Evolutionary conservation across 2,797 vertebrate genomes (phyloP).

Genomic region (Acanthurus lineatus): DNA sequence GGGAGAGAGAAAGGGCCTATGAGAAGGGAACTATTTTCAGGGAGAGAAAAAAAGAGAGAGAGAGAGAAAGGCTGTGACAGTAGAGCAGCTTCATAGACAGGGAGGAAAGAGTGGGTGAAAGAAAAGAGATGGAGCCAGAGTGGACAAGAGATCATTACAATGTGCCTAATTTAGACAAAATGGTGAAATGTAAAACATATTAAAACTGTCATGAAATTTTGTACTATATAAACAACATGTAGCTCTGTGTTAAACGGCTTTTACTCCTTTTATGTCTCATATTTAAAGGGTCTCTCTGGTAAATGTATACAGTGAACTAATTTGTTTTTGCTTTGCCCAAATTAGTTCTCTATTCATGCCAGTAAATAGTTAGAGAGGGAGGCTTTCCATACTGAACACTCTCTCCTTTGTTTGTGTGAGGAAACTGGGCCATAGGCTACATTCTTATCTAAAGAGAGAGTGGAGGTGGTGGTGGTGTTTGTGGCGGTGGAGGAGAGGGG

Average conservation of each 20-base stretch:
- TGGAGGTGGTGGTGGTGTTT: too few relatives aligned
- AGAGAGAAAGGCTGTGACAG: background rate
- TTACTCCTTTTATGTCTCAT: background rate
- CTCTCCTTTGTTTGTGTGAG: slow-evolving; percentile 47
- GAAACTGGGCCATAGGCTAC: slow-evolving; percentile 49
- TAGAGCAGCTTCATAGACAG: background rate
- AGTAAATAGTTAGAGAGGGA: slow-evolving; percentile 13
- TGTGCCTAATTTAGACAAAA: background rate
- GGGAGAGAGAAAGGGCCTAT: background rate
- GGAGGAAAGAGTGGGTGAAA: background rate
- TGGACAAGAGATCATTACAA: background rate
- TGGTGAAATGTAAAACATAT: too few relatives aligned
- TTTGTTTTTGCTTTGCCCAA: slow-evolving; percentile 15
- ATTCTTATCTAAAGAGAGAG: slow-evolving; percentile 22
- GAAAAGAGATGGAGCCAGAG: background rate
- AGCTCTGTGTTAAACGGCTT: background rate
- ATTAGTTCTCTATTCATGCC: slow-evolving; percentile 27
- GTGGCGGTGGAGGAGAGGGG: background rate
- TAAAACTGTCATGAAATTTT: background rate
- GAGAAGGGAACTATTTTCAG: background rate
- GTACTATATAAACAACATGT: background rate
- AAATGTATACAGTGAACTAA: background rate
- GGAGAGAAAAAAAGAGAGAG: background rate
- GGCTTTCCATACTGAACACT: slow-evolving; percentile 21
- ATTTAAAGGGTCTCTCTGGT: background rate